phyloP scores from a whole-genome alignment of 2,888 invertebrate genomes.

The Odontocolon sp. region DNA sequence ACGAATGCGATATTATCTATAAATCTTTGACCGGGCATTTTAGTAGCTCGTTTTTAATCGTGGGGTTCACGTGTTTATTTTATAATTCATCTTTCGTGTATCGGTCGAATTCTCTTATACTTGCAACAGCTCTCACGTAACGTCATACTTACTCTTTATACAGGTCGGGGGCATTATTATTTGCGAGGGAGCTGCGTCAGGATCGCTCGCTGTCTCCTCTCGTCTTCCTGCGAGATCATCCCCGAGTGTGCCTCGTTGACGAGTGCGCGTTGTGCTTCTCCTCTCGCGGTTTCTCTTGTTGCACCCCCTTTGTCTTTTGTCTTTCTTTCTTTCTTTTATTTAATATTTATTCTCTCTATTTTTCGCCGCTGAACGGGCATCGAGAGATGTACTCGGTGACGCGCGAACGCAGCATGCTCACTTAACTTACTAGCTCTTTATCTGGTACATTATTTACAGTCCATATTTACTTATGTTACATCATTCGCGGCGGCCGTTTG shows the following conservation, averaged over 20 bases:
- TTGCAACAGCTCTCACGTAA: constrained; percentile 47
- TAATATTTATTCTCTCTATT: constrained; percentile 37
- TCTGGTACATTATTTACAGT: constrained; percentile 81
- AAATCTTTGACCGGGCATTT: constrained; percentile 43
- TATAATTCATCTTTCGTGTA: constrained; percentile 49
- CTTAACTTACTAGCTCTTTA: constrained; percentile 75
- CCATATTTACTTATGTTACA: constrained; percentile 81
- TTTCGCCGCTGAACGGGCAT: constrained; percentile 53
- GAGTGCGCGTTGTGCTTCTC: constrained; percentile 52
- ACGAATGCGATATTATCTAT: constrained; percentile 40
- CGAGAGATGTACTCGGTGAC: constrained; percentile 60
- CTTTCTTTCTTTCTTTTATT: constrained; percentile 17
- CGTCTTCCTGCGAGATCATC: constrained; percentile 40
- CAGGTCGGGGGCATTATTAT: constrained; percentile 73
- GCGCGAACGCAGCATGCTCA: constrained; percentile 72
- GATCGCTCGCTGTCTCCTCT: constrained; percentile 59
- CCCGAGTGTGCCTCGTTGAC: constrained; percentile 47
- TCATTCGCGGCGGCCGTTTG: constrained; percentile 75
- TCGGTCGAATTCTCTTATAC: constrained; percentile 62
- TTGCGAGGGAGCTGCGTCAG: constrained; percentile 69
- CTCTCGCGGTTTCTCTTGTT: constrained; percentile 28
- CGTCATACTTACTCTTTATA: constrained; percentile 79
- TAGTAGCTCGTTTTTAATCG: constrained; percentile 17
- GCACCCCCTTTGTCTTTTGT: constrained; percentile 30
- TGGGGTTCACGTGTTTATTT: constrained; percentile 37